phyloP scores from a whole-genome alignment of 2,113 vertebrate genomes.

The Ciconia stormi region DNA sequence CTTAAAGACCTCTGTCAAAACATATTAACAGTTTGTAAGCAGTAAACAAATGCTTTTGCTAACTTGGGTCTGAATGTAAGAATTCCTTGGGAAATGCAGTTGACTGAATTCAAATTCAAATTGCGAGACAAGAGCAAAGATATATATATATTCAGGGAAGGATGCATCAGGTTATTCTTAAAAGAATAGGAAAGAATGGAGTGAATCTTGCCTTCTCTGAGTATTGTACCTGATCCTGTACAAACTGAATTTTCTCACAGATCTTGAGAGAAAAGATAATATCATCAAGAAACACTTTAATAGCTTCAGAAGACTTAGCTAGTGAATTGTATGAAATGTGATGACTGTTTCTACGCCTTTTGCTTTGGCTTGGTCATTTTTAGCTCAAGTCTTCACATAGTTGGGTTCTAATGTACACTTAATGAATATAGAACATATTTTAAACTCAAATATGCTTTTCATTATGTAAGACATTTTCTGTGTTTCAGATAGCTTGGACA shows the following conservation, averaged over 20 bases:
- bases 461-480: not conserved
- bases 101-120: not conserved
- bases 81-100: not conserved
- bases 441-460: not conserved
- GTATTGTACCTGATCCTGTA: not conserved
- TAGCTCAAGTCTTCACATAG: not conserved
- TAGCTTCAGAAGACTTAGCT: not conserved
- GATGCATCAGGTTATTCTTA: not conserved
- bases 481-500: conserved; percentile 13
- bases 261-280: not conserved
- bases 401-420: not conserved
- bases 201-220: not conserved
- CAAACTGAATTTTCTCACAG: not conserved
- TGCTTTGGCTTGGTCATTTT: not conserved
- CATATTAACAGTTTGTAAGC: not conserved
- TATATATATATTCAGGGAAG: not conserved
- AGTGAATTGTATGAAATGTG: not conserved
- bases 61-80: not conserved
- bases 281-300: not conserved
- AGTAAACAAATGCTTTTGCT: not conserved
- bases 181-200: not conserved
- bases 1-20: not conserved
- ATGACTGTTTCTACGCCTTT: not conserved
- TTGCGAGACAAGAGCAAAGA: not conserved
- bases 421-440: not conserved